Evolutionary conservation across 2,113 vertebrate genomes (phyloP), one percentile per base, ranked within the genome.

Genomic region (Tympanuchus pallidicinctus): DNA sequence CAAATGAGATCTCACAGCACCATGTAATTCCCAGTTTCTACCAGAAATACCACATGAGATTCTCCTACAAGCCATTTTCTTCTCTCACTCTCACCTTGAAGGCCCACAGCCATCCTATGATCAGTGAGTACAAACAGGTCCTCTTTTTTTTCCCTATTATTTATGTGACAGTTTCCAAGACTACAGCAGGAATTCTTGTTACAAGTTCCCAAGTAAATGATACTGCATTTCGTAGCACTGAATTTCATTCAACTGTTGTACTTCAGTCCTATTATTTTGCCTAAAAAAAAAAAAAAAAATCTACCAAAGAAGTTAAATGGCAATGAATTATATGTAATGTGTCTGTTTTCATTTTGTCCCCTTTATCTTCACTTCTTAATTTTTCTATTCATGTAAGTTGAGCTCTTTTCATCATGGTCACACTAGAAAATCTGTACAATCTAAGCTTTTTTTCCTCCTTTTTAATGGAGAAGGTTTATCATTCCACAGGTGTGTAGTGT

Each of bases 41-140:
- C 20, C 77, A 60, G 42, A 91, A 95, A 88, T 16, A 48, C 48
- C 27, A 73, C 77, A 7, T 50, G 71, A 82, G 30, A 54, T 36
- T 61, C 8, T 4, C 3, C 80, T 30, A 71, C 6, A 32, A 24
- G 20, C 32, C n/a, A 15, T 74, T 89, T 76, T 54, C n/a, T 77
- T 89, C 65, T 27, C 63, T 45, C 21, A 10, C 25, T 32, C 1
- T 63, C 67, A 38, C 22, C 36, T 66, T 66, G 24, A 79, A 65
- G 45, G 25, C 4, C 28, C 21, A 50, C 36, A 71, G 45, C 21
- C 36, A 70, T 7, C 27, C 36, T 63, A 36, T 70, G 11, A 80
- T 32, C 56, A 73, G 30, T 20, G 78, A 76, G 47, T 27, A 8
- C 50, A 88, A 10, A 5, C 22, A 64, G 8, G 13, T 42, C 4